Percentiles rank a stretch among this genome's conserved stretches.
phyloP scores from a whole-genome alignment of 1,140 invertebrate genomes.

The Anastatus disparis region DNA sequence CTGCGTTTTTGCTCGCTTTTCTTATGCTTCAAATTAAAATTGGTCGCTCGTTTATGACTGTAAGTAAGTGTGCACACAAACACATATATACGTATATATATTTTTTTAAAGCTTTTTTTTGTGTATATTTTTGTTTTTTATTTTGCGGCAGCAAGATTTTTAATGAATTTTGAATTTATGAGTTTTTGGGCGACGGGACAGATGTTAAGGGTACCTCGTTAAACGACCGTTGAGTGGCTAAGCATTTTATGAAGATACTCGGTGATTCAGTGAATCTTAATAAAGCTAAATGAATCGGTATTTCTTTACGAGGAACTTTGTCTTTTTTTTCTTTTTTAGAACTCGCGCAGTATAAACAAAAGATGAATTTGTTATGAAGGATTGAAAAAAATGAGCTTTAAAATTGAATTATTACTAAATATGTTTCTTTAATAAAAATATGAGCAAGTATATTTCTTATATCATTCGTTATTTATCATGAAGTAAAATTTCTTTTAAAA shows the following conservation, averaged over 20 bases:
- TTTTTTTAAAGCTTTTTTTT: not conserved
- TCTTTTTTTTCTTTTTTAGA: too few relatives aligned
- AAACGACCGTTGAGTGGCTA: not conserved
- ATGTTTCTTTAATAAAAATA: too few relatives aligned
- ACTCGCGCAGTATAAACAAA: too few relatives aligned
- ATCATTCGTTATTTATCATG: too few relatives aligned
- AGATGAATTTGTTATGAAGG: too few relatives aligned
- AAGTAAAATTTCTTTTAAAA: too few relatives aligned
- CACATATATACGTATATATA: too few relatives aligned
- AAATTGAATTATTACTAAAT: too few relatives aligned
- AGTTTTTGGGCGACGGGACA: not conserved
- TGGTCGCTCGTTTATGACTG: not conserved
- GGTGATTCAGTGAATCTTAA: not conserved
- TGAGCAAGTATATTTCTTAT: too few relatives aligned
- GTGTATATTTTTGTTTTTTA: not conserved
- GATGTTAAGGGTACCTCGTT: not conserved
- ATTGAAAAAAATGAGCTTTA: too few relatives aligned
- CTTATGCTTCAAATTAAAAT: not conserved
- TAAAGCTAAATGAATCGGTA: not conserved
- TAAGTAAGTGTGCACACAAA: too few relatives aligned
- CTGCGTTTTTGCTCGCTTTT: not conserved
- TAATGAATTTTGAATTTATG: slow-evolving; percentile 5
- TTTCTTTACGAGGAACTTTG: too few relatives aligned
- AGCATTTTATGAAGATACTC: not conserved
- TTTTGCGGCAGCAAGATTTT: not conserved